Evolutionary conservation across 2,797 vertebrate genomes (phyloP).

Genomic region (Tenualosa ilisha): DNA sequence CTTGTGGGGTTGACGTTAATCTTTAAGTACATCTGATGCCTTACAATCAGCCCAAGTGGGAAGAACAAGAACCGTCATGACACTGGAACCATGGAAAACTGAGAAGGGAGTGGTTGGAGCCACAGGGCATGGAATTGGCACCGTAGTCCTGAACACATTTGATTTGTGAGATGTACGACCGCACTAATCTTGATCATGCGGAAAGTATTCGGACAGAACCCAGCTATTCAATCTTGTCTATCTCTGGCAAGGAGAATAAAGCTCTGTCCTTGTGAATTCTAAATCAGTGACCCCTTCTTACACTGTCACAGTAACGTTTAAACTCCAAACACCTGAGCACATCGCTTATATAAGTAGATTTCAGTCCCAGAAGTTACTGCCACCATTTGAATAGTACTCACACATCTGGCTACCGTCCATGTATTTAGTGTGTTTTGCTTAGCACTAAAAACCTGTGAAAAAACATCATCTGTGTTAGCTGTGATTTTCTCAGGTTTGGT

Average conservation of each 20-base stretch:
- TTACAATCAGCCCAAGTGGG: background rate
- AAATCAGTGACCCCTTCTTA: background rate
- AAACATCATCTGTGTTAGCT: background rate
- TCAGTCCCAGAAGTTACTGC: background rate
- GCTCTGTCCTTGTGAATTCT: background rate
- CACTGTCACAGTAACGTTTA: background rate
- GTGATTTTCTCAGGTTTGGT: background rate
- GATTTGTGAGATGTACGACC: background rate
- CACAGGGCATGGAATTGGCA: background rate
- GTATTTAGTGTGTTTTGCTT: background rate
- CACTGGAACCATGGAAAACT: background rate
- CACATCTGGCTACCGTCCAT: background rate
- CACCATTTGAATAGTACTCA: background rate
- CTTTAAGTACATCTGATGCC: constrained; percentile 25
- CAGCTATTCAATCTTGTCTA: background rate
- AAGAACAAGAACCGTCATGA: background rate
- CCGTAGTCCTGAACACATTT: background rate
- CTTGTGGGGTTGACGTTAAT: constrained; percentile 26
- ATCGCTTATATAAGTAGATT: background rate
- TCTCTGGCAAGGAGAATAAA: background rate
- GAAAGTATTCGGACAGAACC: background rate
- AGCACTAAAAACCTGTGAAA: background rate
- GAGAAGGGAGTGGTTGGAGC: background rate
- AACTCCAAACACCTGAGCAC: background rate
- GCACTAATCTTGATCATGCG: background rate